These are phyloP conservation scores for Pseudomyrmex gracilis DNA, from an alignment of 1,140 invertebrate genomes.

Conservation along the genomic window DNA sequence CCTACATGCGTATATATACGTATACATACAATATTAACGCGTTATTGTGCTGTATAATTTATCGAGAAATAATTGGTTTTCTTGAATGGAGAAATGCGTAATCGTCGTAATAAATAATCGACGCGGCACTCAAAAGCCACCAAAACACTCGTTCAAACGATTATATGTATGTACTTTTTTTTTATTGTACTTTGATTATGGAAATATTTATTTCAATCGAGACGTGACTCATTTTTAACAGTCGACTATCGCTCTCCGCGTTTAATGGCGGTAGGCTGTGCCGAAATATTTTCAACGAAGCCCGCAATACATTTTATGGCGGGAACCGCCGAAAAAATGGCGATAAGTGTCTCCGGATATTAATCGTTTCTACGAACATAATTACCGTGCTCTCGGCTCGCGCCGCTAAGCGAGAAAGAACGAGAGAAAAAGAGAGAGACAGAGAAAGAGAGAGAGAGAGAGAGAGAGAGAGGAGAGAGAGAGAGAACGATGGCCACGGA, in stretches of 20 bases:
- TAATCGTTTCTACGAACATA: slow-evolving; percentile 65
- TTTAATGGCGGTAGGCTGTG: slow-evolving; percentile 35
- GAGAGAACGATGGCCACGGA: slow-evolving; percentile 66
- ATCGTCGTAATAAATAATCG: slow-evolving; percentile 8
- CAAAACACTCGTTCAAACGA: too few relatives aligned
- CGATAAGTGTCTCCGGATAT: slow-evolving; percentile 66
- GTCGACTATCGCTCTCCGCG: neutral
- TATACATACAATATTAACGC: neutral
- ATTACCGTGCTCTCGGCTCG: slow-evolving; percentile 67
- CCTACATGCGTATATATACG: neutral
- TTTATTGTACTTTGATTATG: neutral
- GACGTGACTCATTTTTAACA: slow-evolving; percentile 14
- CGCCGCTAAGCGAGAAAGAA: neutral
- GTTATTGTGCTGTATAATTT: slow-evolving; percentile 2
- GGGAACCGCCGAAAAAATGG: slow-evolving; percentile 62
- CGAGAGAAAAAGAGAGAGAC: too few relatives aligned
- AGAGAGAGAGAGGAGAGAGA: too few relatives aligned
- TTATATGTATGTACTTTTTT: too few relatives aligned
- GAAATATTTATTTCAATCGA: slow-evolving; percentile 1
- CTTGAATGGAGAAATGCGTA: neutral
- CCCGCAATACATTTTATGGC: slow-evolving; percentile 45
- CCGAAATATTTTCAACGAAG: slow-evolving; percentile 29
- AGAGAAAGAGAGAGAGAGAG: too few relatives aligned
- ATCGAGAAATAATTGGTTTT: slow-evolving; percentile 21
- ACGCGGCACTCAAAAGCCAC: neutral